A percentile compares a stretch with the other conserved stretches of the same genome.
Conservation (phyloP, 2,797 vertebrate species). For the Esox masquinongy region DNA sequence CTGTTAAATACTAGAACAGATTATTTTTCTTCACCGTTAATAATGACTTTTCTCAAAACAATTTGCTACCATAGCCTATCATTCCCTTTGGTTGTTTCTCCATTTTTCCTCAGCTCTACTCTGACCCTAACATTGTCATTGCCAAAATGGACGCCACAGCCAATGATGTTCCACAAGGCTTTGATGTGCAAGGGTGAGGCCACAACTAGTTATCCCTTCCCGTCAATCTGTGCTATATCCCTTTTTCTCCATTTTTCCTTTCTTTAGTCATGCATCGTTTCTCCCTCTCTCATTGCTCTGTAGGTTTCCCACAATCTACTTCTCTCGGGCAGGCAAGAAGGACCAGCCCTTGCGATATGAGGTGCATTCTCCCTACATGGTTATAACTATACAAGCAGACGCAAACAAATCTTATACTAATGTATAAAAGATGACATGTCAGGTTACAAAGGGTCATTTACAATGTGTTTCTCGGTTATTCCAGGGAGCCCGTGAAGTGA, state of each 20-base stretch:
- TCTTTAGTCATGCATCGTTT: neutral
- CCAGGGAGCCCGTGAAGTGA: slow-evolving; percentile 72
- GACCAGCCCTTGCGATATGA: slow-evolving; percentile 71
- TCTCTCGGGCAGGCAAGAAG: slow-evolving; percentile 66
- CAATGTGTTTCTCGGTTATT: slow-evolving; percentile 16
- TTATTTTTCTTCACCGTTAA: neutral
- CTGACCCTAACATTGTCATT: slow-evolving; percentile 61
- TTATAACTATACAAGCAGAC: neutral
- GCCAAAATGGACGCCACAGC: slow-evolving; percentile 75
- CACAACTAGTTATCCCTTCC: neutral
- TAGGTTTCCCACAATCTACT: slow-evolving; percentile 78
- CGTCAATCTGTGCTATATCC: neutral
- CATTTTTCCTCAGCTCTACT: slow-evolving; percentile 55
- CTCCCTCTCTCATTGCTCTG: slow-evolving; percentile 4
- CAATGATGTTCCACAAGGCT: slow-evolving; percentile 73
- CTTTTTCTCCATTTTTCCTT: neutral
- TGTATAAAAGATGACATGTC: neutral
- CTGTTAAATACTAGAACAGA: neutral
- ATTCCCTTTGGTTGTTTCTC: neutral
- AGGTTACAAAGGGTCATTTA: neutral
- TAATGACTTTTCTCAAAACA: neutral
- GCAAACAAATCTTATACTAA: neutral
- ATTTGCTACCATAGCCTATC: neutral
- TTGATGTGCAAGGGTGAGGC: slow-evolving; percentile 77
- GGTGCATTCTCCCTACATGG: slow-evolving; percentile 47